phyloP scores from a whole-genome alignment of 2,888 invertebrate species.

The Ellobium chinense region DNA sequence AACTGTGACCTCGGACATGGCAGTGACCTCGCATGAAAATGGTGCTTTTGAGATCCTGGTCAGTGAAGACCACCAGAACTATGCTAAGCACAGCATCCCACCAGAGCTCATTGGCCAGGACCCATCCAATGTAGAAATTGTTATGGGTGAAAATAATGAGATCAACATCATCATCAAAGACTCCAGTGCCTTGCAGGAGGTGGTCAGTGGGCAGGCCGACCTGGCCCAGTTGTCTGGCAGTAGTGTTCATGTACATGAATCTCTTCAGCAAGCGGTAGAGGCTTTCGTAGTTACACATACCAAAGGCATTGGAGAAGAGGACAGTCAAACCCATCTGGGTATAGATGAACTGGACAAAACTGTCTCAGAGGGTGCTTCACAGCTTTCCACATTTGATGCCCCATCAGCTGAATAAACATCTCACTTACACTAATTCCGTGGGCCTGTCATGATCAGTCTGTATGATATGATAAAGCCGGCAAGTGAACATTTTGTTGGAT shows the following conservation, averaged over 20 bases:
- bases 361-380: background rate
- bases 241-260: conserved; percentile 5
- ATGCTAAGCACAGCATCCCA: conserved; percentile 31
- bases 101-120: conserved; percentile 31
- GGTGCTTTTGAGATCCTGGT: conserved; percentile 40
- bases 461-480: no score
- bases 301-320: conserved; percentile 11
- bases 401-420: no score
- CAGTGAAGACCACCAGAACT: conserved; percentile 30
- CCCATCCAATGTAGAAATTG: conserved; percentile 40
- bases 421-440: no score
- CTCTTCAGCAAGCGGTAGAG: conserved; percentile 29
- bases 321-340: background rate
- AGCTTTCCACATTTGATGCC: background rate
- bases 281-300: conserved; percentile 19
- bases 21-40: conserved; percentile 9
- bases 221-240: background rate
- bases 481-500: no score
- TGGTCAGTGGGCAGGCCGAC: conserved; percentile 6
- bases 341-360: conserved; percentile 16
- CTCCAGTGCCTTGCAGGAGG: conserved; percentile 25
- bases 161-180: conserved; percentile 47
- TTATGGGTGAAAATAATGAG: conserved; percentile 46
- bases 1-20: conserved; percentile 6
- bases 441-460: no score